Evolutionary conservation across 2,888 invertebrate species (phyloP).

Genomic region (Gisinianus flammeolus): DNA sequence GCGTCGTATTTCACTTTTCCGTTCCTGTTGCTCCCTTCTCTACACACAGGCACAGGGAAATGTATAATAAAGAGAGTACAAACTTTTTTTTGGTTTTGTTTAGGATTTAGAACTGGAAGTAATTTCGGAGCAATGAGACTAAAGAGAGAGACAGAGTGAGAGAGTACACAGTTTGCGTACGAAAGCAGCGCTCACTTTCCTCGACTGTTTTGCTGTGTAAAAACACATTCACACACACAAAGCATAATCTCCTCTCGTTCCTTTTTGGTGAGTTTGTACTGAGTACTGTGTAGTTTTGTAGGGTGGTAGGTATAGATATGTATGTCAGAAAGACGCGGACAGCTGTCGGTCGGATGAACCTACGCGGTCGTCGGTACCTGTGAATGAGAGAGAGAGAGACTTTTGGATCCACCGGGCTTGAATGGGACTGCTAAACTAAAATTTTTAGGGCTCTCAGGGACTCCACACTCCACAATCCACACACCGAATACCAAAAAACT

Average conservation of each 20-base stretch:
- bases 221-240: not conserved
- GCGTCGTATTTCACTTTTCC: no score
- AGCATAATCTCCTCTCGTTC: not conserved
- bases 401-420: slow-evolving; percentile 28
- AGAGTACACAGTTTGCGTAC: not conserved
- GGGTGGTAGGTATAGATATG: not conserved
- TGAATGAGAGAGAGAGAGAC: slow-evolving; percentile 27
- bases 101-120: not conserved
- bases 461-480: not conserved
- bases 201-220: not conserved
- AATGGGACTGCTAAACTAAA: slow-evolving; percentile 19
- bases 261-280: no score
- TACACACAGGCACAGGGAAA: no score
- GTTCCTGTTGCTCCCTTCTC: no score
- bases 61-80: no score
- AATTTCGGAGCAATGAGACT: not conserved
- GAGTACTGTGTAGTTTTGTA: no score
- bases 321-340: slow-evolving; percentile 26
- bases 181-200: not conserved
- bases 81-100: not conserved
- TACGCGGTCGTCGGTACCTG: slow-evolving; percentile 16
- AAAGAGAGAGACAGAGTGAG: not conserved
- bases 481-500: not conserved
- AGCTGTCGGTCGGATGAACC: slow-evolving; percentile 27
- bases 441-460: slow-evolving; percentile 21